These are phyloP conservation scores for Larimichthys polyactis DNA, from an alignment of 2,113 vertebrate genomes.

Conservation along the genomic window DNA sequence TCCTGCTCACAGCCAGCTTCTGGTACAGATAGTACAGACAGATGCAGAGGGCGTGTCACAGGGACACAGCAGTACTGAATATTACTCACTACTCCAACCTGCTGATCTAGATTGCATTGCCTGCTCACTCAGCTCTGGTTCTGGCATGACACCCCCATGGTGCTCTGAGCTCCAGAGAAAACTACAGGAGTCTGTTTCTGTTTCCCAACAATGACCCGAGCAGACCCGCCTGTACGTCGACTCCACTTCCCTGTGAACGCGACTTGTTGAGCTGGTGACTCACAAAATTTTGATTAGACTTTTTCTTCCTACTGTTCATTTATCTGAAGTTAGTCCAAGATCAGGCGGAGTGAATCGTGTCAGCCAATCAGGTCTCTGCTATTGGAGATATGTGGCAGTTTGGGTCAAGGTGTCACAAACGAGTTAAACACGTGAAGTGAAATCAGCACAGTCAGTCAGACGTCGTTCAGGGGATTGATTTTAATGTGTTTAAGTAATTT, in stretches of 20 bases:
- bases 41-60: too few relatives aligned
- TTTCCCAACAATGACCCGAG: too few relatives aligned
- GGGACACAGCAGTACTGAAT: too few relatives aligned
- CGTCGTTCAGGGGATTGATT: not conserved
- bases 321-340: not conserved
- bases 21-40: too few relatives aligned
- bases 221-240: not conserved
- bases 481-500: slow-evolving; percentile 25
- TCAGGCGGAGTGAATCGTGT: not conserved
- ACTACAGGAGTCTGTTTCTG: too few relatives aligned
- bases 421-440: not conserved
- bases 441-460: not conserved
- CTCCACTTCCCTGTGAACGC: not conserved
- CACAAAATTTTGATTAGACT: not conserved
- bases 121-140: too few relatives aligned
- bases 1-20: too few relatives aligned
- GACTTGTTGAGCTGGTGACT: not conserved
- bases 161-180: too few relatives aligned
- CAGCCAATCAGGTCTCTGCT: not conserved
- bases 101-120: too few relatives aligned
- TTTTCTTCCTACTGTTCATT: too few relatives aligned
- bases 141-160: too few relatives aligned
- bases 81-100: too few relatives aligned
- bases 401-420: not conserved
- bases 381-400: not conserved